These are phyloP conservation scores for Metridium senile DNA, from an alignment of 92 coral and sea anemone species.

Conservation along the genomic window DNA sequence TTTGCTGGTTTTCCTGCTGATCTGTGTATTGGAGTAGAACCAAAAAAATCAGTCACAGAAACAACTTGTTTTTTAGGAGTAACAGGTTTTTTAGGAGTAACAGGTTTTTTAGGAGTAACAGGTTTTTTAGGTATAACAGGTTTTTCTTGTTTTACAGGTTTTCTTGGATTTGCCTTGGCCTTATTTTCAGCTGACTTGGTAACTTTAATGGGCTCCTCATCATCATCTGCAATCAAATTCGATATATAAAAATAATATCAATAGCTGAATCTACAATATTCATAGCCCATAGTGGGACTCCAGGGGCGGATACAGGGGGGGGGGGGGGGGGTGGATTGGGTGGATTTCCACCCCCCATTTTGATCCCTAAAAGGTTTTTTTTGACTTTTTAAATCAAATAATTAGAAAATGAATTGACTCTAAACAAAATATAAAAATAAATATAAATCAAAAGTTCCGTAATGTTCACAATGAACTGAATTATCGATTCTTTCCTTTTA, in stretches of 20 bases:
- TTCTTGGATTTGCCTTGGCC: neutral
- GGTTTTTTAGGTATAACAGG: constrained; percentile 40
- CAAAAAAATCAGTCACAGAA: constrained; percentile 84
- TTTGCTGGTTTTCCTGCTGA: constrained; percentile 61
- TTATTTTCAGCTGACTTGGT: constrained; percentile 25
- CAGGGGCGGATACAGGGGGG: no score
- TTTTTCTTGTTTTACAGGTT: constrained; percentile 16
- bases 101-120: constrained; percentile 36
- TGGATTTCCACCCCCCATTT: no score
- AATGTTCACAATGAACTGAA: no score
- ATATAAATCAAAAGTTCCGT: no score
- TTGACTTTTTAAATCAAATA: neutral
- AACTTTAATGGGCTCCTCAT: constrained; percentile 28
- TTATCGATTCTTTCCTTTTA: no score
- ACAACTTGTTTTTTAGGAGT: constrained; percentile 36
- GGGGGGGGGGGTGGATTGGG: no score
- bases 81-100: constrained; percentile 41
- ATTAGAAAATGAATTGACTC: no score
- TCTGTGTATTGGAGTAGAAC: constrained; percentile 84
- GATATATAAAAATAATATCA: neutral
- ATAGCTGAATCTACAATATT: neutral
- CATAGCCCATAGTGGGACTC: neutral
- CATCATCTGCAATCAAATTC: constrained; percentile 25
- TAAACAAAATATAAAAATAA: no score
- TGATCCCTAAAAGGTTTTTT: neutral